A percentile compares a stretch with the other conserved stretches of the same genome.
phyloP scores from a whole-genome alignment of 2,888 invertebrate species.

The Diloba caeruleocephala region DNA sequence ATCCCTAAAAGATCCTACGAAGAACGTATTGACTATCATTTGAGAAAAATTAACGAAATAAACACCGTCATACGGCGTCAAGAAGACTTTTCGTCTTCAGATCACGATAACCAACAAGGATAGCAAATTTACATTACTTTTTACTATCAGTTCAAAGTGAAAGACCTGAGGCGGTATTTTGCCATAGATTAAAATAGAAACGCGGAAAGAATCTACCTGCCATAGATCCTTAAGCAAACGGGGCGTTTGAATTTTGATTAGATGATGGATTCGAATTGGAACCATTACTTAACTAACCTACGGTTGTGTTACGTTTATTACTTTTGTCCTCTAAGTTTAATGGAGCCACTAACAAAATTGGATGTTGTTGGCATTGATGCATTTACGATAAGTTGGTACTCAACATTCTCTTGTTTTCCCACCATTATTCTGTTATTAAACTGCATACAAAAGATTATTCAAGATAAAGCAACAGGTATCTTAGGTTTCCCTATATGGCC shows the following conservation, averaged over 20 bases:
- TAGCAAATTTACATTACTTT: not conserved
- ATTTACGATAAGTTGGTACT: too few species aligned
- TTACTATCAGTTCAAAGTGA: constrained; percentile 6
- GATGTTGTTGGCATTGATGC: too few species aligned
- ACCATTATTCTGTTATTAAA: too few species aligned
- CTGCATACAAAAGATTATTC: too few species aligned
- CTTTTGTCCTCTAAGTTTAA: not conserved
- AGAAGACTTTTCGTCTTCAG: not conserved
- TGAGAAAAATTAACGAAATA: constrained; percentile 3
- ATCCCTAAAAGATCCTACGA: constrained; percentile 10
- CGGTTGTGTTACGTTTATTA: not conserved
- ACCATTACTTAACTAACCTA: not conserved
- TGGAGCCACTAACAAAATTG: not conserved
- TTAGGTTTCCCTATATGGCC: too few species aligned
- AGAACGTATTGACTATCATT: constrained; percentile 3
- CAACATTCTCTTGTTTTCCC: too few species aligned
- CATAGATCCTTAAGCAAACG: constrained; percentile 3
- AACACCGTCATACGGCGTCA: constrained; percentile 4
- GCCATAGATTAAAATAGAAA: constrained; percentile 10
- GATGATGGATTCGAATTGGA: constrained; percentile 5
- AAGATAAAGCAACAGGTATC: too few species aligned
- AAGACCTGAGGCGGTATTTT: constrained; percentile 5
- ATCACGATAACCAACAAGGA: constrained; percentile 5
- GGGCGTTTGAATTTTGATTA: not conserved
- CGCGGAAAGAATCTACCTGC: constrained; percentile 2